Base-by-base conservation (phyloP, 2,888 invertebrate species). In the Hirtodrosophila trivittata region DNA sequence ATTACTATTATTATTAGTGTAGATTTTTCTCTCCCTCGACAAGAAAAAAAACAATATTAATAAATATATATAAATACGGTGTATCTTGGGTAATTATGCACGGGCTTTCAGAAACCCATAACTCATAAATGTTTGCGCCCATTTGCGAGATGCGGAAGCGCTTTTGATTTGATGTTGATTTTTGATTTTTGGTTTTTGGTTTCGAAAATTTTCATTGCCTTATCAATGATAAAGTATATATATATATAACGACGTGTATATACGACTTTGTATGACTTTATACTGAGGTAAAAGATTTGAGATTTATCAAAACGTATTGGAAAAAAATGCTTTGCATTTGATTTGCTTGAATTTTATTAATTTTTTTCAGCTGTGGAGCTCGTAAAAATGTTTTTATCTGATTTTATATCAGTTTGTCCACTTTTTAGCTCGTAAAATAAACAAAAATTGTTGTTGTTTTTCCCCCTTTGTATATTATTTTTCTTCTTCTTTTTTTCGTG, bases 51-150 rank as follows among this genome's bases (percentile, higher is more conserved):
- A 21, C 10, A 28, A 32, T 9, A 35, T 9, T 13, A 9, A 7
- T 38, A 1, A 7, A 3, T 4, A 38, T 18, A 38, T 14, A 14
- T 35, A 12, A 3, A 35, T 35, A 12, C 9, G 14, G 42, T 21
- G 18, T 21, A 3, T 21, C 38, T 39, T 60, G 32, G 66, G 55
- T 75, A 80, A 81, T 84, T 84, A 77, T 84, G 82, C 74, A 81
- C 57, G 67, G 62, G 39, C 60, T 66, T n/a, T 62, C 66, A 69
- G 67, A 85, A 78, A 58, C 76, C 55, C 80, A 81, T 81, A 81
- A 73, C 63, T 81, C 80, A 81, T 85, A 85, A 67, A 82, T 67
- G 73, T 82, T 47, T 68, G 77, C 62, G 84, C 77, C 84, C 77
- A 75, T 68, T 66, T 66, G 66, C 67, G 62, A 75, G 64, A 82